Evolutionary conservation across 1,140 invertebrate species (phyloP).

Genomic region (Oppia nitens): DNA sequence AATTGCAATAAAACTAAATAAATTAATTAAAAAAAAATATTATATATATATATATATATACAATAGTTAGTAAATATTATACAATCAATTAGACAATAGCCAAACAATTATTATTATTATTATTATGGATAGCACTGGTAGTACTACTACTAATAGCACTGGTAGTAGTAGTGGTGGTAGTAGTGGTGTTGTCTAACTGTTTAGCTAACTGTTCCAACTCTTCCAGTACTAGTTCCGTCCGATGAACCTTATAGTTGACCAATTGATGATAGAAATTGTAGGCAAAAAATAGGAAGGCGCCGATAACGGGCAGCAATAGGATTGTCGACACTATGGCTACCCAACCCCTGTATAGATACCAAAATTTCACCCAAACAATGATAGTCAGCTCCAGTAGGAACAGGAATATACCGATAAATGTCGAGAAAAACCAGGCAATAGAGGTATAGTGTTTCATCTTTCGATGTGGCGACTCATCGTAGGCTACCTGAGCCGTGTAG

Average conservation of each 20-base stretch:
- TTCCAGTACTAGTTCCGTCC: constrained; percentile 58
- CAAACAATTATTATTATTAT: too few species aligned
- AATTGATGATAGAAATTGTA: constrained; percentile 83
- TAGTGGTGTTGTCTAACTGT: too few species aligned
- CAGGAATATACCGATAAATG: constrained; percentile 72
- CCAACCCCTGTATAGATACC: constrained; percentile 16
- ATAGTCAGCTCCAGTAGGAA: constrained; percentile 89
- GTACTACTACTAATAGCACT: too few species aligned
- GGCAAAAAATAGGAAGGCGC: constrained; percentile 78
- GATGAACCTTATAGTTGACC: constrained; percentile 73
- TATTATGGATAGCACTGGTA: too few species aligned
- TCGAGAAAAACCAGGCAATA: constrained; percentile 92
- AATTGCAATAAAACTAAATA: too few species aligned
- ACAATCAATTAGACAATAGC: too few species aligned
- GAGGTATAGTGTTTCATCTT: constrained; percentile 57
- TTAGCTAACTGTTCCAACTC: constrained; percentile 67
- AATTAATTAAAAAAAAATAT: too few species aligned
- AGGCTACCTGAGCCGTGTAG: background rate
- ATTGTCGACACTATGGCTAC: constrained; percentile 36
- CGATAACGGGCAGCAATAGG: constrained; percentile 70
- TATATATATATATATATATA: too few species aligned
- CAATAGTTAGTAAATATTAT: too few species aligned
- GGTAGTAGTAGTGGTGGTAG: too few species aligned
- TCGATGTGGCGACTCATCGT: constrained; percentile 32
- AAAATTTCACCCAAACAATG: constrained; percentile 54